These are phyloP conservation scores for Rhinolophus sinicus DNA, from an alignment of 2,113 vertebrate genomes.

Conservation along the genomic window DNA sequence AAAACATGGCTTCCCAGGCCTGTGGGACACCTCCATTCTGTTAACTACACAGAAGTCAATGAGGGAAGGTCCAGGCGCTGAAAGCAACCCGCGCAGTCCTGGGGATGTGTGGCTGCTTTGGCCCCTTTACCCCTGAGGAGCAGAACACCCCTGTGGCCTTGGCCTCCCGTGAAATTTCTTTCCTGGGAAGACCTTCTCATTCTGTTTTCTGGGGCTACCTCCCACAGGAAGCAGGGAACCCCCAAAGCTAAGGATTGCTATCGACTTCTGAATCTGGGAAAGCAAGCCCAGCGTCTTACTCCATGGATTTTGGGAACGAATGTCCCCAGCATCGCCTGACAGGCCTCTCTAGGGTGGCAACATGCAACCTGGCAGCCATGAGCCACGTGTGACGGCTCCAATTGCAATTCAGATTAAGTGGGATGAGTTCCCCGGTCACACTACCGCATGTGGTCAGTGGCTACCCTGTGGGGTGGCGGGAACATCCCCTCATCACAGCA, in stretches of 20 bases:
- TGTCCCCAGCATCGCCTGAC: accelerated
- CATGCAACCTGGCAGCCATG: neutral
- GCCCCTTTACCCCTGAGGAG: neutral
- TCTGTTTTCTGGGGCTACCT: neutral
- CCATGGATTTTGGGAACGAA: accelerated
- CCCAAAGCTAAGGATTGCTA: neutral
- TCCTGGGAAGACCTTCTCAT: neutral
- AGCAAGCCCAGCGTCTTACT: accelerated
- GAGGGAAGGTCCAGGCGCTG: neutral
- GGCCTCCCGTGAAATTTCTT: too few relatives aligned
- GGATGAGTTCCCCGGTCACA: neutral
- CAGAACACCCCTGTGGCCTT: neutral
- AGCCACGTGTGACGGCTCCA: neutral
- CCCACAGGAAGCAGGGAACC: neutral
- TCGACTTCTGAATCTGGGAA: neutral
- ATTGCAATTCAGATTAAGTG: neutral
- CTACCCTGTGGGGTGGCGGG: accelerated
- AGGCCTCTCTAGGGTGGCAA: neutral
- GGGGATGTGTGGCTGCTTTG: accelerated
- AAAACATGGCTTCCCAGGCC: neutral
- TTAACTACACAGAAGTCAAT: accelerated
- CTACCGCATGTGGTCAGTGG: accelerated
- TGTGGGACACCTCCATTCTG: accelerated
- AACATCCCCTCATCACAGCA: accelerated
- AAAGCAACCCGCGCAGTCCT: accelerated